phyloP scores from a whole-genome alignment of 2,113 vertebrate species.

The Crypturellus undulatus region DNA sequence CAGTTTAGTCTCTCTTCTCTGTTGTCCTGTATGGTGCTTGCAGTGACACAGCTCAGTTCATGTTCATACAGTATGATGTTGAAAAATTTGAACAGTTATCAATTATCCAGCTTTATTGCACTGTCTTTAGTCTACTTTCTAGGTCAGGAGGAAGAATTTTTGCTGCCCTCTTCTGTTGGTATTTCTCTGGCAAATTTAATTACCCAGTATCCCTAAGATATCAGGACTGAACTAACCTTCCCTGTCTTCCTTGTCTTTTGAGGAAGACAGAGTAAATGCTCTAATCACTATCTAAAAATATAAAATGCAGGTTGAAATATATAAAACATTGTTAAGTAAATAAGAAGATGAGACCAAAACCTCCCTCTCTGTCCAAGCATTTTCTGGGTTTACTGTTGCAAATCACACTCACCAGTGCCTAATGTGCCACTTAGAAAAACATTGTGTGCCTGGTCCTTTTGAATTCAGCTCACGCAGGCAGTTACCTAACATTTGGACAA shows the following conservation, averaged over 20 bases:
- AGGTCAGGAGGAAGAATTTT: not conserved
- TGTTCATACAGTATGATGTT: not conserved
- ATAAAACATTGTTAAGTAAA: not conserved
- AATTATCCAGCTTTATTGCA: not conserved
- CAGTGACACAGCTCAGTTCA: not conserved
- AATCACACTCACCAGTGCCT: not conserved
- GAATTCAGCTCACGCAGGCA: not conserved
- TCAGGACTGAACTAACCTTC: not conserved
- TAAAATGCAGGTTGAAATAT: not conserved
- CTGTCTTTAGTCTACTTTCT: not conserved
- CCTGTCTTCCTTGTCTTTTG: not conserved
- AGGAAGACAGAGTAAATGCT: not conserved
- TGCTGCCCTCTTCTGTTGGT: not conserved
- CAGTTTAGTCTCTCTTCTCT: not conserved
- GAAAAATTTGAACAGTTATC: not conserved
- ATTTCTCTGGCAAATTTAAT: not conserved
- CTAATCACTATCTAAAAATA: not conserved
- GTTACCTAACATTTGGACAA: not conserved
- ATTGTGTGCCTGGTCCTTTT: rapidly evolving
- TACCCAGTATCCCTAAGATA: not conserved
- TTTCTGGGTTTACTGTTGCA: not conserved
- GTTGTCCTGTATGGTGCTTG: not conserved
- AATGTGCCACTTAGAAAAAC: not conserved
- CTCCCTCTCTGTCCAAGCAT: not conserved
- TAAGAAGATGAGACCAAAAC: not conserved